Percentiles rank a stretch among this genome's conserved stretches.
Evolutionary conservation across 2,888 invertebrate genomes (phyloP).

Genomic region (Hecatera dysodea): DNA sequence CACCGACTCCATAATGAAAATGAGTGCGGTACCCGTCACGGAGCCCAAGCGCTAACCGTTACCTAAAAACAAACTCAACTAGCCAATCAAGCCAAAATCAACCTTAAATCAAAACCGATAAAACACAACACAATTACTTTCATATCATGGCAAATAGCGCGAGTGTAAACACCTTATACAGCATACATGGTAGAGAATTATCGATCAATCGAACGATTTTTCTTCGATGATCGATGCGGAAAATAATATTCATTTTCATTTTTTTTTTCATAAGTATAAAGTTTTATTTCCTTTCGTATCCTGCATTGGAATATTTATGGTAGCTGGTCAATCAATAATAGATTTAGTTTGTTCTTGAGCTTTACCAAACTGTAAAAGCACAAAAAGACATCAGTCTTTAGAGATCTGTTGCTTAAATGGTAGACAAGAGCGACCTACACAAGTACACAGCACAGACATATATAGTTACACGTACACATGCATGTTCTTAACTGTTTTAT

Average conservation of each 20-base stretch:
- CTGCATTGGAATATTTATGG: constrained; percentile 20
- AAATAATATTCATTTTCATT: constrained; percentile 50
- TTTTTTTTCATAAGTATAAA: too few relatives aligned
- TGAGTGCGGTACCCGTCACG: constrained; percentile 79
- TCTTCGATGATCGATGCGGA: constrained; percentile 50
- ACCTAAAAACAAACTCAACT: constrained; percentile 61
- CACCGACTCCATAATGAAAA: constrained; percentile 79
- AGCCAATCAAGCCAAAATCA: constrained; percentile 43
- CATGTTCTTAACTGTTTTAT: not conserved
- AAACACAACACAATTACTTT: constrained; percentile 4
- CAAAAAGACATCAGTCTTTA: not conserved
- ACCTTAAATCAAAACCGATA: constrained; percentile 33
- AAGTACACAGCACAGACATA: too few relatives aligned
- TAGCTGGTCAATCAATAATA: constrained; percentile 17
- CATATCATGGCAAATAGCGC: constrained; percentile 38
- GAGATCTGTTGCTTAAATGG: not conserved
- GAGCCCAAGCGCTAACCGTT: constrained; percentile 78
- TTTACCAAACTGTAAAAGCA: not conserved
- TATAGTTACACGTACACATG: too few relatives aligned
- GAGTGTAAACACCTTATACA: constrained; percentile 46
- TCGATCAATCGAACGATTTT: constrained; percentile 54
- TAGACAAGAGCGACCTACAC: not conserved
- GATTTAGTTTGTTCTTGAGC: constrained; percentile 1
- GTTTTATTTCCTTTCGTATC: constrained; percentile 40
- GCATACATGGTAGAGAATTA: constrained; percentile 47